Base-by-base conservation (phyloP, 2,113 vertebrate genomes). In the Okapia johnstoni region DNA sequence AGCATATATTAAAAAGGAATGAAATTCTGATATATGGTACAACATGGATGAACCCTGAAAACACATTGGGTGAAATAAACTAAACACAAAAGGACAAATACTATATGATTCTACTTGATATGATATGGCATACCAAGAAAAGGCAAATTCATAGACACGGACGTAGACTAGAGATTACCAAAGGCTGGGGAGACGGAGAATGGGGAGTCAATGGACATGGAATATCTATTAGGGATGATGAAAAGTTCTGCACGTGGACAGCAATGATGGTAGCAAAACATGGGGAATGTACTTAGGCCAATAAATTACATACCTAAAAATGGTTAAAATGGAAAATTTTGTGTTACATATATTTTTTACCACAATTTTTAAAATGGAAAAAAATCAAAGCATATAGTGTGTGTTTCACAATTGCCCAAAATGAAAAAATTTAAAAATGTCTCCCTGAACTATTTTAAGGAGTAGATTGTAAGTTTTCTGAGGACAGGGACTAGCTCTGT, bases 41-140 rank as follows among this genome's bases (percentile, higher is more conserved):
- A 96, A 61, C 61, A 66, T 9, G 43, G 26, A 15, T 61, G 61
- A 97, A 40, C 50, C 21, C 7, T 80, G 26, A 93, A 97, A 93
- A 58, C 12, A 76, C 14, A 48, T 0, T 50, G 87, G 81, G 57
- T 33, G 40, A 92, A 95, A 92, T 66, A 73, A 76, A 9, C 2
- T 50, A 94, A 73, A 93, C 15, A 84, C 36, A 43, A 96, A 84
- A 94, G 40, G 36, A 50, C 63, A 84, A 79, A 92, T 9, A 50
- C 4, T 17, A 1, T 66, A 73, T 60, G 43, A 58, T 63, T 84
- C 28, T 12, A 66, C 43, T 80, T 79, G 60, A 54, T 60, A 89
- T 26, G 46, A 85, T 83, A 52, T 28, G 40, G 88, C 36, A 54
- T 48, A 86, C 21, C 23, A 57, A 60, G 36, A 79, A 43, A 4